phyloP scores from a whole-genome alignment of 2,113 vertebrate species.

The Pycnonotus jocosus region DNA sequence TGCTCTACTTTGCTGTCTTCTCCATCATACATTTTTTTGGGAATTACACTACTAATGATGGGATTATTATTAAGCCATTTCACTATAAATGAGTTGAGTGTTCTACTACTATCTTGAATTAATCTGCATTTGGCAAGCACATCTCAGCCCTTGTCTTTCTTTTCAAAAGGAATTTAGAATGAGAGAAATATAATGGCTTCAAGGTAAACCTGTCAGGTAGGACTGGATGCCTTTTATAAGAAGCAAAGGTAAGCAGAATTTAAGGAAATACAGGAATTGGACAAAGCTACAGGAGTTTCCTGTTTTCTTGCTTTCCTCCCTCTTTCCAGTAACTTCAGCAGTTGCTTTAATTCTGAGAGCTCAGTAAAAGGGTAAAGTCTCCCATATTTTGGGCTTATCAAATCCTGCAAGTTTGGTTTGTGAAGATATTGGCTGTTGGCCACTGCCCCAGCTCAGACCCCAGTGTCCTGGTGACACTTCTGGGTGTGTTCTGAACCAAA shows the following conservation, averaged over 20 bases:
- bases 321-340: neutral
- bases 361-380: neutral
- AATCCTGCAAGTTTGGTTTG: neutral
- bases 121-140: neutral
- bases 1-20: neutral
- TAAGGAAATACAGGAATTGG: neutral
- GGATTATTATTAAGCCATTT: constrained; percentile 7
- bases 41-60: neutral
- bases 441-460: neutral
- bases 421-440: neutral
- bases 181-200: neutral
- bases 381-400: neutral
- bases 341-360: neutral
- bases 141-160: neutral
- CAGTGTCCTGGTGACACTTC: neutral
- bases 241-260: neutral
- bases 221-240: neutral
- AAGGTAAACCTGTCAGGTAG: neutral
- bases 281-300: neutral
- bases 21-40: neutral
- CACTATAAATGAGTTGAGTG: neutral
- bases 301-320: neutral
- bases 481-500: fast-evolving
- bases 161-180: neutral
- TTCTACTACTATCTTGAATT: neutral